Base-by-base conservation (phyloP, 2,113 vertebrate genomes). In the Hypocryptadius cinnamomeus region DNA sequence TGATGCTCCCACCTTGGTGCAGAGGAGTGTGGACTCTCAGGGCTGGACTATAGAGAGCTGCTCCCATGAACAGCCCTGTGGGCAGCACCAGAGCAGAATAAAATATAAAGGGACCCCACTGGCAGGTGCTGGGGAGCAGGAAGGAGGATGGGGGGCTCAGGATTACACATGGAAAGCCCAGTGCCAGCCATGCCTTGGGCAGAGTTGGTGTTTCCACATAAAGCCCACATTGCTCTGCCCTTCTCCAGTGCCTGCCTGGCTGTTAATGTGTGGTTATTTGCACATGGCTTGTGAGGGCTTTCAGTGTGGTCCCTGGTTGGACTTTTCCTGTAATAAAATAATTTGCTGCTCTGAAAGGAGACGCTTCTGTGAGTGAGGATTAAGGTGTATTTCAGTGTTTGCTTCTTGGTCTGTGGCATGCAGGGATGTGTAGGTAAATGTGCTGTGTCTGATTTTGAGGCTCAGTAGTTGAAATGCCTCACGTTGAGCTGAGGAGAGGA, bases 11-110 rank as follows among this genome's bases (percentile, higher is more conserved):
- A 15, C 11, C 3, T 1, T 6, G 35, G 9, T 42, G 24, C 47
- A 59, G 71, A 79, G 42, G 47, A 45, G 35, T 3, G 3, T n/a
- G 39, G 47, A 23, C 39, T 63, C 47, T 37, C 25, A 22, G 19
- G 44, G 19, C 27, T 6, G 4, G 44, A n/a, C 37, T n/a, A 13
- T 37, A 45, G 21, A 60, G 24, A 65, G n/a, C 31, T 85, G 56
- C 8, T 40, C 39, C 28, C 1, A 0, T 3, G 1, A 40, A n/a
- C 2, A 16, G 45, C 53, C 22, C 33, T 1, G 0, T 10, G 2
- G 45, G 60, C 4, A 11, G 35, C 51, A 51, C 39, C 57, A 50
- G 53, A 39, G 33, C 27, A 22, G n/a, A 78, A 5, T 28, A 15
- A 37, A 48, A 50, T 5, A 3, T 11, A 40, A 60, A 78, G 39